Evolutionary conservation across 2,888 invertebrate genomes (phyloP), one percentile per base, ranked within the genome.

Genomic region (Chirona hameri): DNA sequence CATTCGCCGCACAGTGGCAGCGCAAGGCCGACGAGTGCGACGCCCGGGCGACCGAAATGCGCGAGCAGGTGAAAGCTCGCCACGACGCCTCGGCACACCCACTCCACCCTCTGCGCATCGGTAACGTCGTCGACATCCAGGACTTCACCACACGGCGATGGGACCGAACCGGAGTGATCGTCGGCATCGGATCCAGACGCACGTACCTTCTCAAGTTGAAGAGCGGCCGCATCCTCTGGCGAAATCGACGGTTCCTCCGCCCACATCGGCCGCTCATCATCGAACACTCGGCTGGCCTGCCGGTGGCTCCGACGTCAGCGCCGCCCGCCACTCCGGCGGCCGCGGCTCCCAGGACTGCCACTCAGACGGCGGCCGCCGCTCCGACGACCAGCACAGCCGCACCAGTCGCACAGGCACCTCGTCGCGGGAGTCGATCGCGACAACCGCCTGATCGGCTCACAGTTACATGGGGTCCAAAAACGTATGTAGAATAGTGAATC

Each of bases 1-100:
- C 82, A 29, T 79, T 82, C 48, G 15, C 82, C 9, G 46, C 18
- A 24, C 24, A 72, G 46, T 82, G 72, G 72, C 72, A 76, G 76
- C 10, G 18, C 24, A 65, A 65, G 2, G 81, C 81, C 15, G 57
- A 60, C 46, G 24, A 27, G 15, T 31, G 81, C 39, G 57, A 65
- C 46, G 5, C 3, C 3, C 65, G 29, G n/a, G 81, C 81, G 46
- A 39, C 24, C 18, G 55, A 12, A 9, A 5, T 46, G 31, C 24
- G 69, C 1, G 5, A 10, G 27, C n/a, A 69, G 27, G 29, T 27
- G 27, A 29, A 27, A 27, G 69, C 24, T 2, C 69, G 69, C 9
- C 15, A 27, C 69, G 29, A 69, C 29, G 4, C 10, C 1, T 12
- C 27, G 10, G 69, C 69, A 18, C 69, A 27, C 21, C 69, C 69